Conservation (phyloP, 2,113 vertebrate genomes). For the Phalacrocorax pelagicus region DNA sequence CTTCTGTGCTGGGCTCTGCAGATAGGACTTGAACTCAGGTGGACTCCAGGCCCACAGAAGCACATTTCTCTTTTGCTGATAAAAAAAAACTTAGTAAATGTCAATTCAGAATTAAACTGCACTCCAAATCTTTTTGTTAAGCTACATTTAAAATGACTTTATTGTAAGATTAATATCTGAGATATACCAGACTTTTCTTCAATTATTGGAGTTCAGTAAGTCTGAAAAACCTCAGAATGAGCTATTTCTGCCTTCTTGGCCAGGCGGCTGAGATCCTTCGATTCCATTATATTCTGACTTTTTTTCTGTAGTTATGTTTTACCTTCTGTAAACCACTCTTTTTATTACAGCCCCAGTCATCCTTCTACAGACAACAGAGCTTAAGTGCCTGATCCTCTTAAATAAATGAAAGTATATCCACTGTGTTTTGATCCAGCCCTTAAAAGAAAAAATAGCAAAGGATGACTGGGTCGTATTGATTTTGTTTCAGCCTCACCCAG, state of each 20-base stretch:
- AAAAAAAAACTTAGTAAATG: slow-evolving; percentile 29
- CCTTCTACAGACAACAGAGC: background rate
- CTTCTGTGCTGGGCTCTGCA: background rate
- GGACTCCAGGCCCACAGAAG: background rate
- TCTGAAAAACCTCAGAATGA: background rate
- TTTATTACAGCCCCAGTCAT: background rate
- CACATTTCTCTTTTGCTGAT: slow-evolving; percentile 5
- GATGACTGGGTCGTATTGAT: background rate
- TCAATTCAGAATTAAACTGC: slow-evolving; percentile 34
- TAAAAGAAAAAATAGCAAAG: background rate
- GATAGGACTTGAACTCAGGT: background rate
- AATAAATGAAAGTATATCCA: background rate
- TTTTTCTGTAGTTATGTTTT: background rate
- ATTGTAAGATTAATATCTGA: slow-evolving; percentile 27
- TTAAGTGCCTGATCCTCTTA: background rate
- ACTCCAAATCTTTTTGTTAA: slow-evolving; percentile 1
- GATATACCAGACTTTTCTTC: background rate
- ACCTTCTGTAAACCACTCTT: background rate
- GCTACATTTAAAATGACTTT: background rate
- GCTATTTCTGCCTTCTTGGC: background rate
- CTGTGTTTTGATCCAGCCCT: background rate
- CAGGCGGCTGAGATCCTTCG: background rate
- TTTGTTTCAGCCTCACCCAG: background rate
- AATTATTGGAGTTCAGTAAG: background rate
- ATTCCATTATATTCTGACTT: background rate